Evolutionary conservation across 2,888 invertebrate species (phyloP).

Genomic region (Orthonychiurus folsomi): DNA sequence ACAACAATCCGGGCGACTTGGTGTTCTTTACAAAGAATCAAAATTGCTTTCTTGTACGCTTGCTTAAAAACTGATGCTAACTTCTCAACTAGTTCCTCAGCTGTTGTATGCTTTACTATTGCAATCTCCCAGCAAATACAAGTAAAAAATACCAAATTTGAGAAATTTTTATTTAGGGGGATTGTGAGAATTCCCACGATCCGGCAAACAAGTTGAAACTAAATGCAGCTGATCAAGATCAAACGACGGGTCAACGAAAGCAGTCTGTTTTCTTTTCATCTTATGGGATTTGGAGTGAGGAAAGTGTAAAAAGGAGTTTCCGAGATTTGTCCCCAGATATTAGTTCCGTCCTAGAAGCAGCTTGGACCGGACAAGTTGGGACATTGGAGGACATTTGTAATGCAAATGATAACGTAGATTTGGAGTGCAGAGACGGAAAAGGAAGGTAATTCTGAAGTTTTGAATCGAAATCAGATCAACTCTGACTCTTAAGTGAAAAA

Average conservation of each 20-base stretch:
- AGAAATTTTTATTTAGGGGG: too few relatives aligned
- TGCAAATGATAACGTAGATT: too few relatives aligned
- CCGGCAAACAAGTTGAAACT: constrained; percentile 10
- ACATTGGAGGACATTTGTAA: too few relatives aligned
- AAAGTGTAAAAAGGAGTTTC: constrained; percentile 15
- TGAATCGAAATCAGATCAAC: neutral
- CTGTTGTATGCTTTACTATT: too few relatives aligned
- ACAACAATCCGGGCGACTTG: too few relatives aligned
- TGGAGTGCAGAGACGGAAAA: constrained; percentile 16
- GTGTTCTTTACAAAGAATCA: too few relatives aligned
- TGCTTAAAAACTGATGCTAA: too few relatives aligned
- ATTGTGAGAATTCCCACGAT: constrained; percentile 29
- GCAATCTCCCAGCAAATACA: too few relatives aligned
- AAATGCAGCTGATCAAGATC: neutral
- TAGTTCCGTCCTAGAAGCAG: constrained; percentile 30
- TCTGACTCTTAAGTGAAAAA: neutral
- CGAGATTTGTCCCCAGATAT: constrained; percentile 27
- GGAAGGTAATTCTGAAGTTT: constrained; percentile 13
- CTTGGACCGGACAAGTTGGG: constrained; percentile 28
- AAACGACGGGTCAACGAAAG: constrained; percentile 13
- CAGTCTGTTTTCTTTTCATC: constrained; percentile 32
- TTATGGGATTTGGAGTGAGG: constrained; percentile 32
- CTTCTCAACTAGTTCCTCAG: too few relatives aligned
- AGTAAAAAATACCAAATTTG: too few relatives aligned
- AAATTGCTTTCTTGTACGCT: too few relatives aligned